These are phyloP conservation scores for Mirza zaza DNA, from an alignment of 2,113 vertebrate genomes.

Conservation along the genomic window DNA sequence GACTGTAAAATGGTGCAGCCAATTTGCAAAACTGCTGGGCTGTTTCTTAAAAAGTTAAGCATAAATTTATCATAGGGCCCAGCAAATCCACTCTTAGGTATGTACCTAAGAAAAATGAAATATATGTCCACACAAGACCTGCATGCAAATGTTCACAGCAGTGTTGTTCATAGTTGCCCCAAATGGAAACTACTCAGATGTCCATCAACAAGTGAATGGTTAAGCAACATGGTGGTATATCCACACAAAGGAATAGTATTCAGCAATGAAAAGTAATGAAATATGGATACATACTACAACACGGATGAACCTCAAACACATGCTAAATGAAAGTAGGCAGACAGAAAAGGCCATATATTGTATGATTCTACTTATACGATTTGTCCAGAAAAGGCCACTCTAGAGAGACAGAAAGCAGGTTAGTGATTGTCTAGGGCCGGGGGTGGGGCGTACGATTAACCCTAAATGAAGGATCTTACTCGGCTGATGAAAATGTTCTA, in stretches of 20 bases:
- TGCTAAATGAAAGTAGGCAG: neutral
- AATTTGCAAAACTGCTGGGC: neutral
- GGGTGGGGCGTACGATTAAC: neutral
- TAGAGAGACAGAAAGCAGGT: neutral
- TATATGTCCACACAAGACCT: neutral
- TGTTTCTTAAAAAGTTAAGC: neutral
- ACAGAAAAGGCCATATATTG: neutral
- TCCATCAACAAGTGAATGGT: too few relatives aligned
- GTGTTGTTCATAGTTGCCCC: neutral
- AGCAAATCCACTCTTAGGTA: neutral
- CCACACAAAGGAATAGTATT: neutral
- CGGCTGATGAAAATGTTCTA: neutral
- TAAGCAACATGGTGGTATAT: neutral
- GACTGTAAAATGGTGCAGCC: neutral
- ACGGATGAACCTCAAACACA: neutral
- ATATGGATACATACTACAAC: neutral
- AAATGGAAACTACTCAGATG: neutral
- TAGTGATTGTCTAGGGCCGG: neutral
- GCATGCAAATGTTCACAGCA: neutral
- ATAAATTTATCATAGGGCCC: neutral
- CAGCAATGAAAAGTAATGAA: neutral
- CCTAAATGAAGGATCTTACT: neutral
- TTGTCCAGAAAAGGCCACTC: neutral
- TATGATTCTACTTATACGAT: neutral
- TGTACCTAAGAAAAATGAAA: neutral